Evolutionary conservation across 2,113 vertebrate genomes (phyloP).

Genomic region (rabbit (Oryctolagus cuniculus)): mOryCun1.1 NC_091453.1:47098001-47098500

Average conservation of each 20-base stretch:
- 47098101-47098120: not conserved
- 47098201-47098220: not conserved
- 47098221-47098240: not conserved
- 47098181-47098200: not conserved
- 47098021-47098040: not conserved
- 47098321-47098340: not conserved
- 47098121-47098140: not conserved
- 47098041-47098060: not conserved
- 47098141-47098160: slow-evolving; percentile 25
- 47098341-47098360: not conserved
- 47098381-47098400: not conserved
- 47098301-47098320: not conserved
- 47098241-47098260: not conserved
- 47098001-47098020: not conserved
- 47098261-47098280: not conserved
- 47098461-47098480: not conserved
- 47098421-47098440: not conserved
- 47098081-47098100: not conserved
- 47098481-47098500: not conserved
- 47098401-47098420: not conserved
- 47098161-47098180: not conserved
- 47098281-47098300: not conserved
- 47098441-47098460: not conserved
- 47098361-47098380: not conserved
- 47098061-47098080: not conserved